Percentiles rank a stretch among this genome's conserved stretches.
These are phyloP conservation scores for Eupeodes latifasciatus DNA, from an alignment of 2,888 invertebrate genomes.

Conservation along the genomic window DNA sequence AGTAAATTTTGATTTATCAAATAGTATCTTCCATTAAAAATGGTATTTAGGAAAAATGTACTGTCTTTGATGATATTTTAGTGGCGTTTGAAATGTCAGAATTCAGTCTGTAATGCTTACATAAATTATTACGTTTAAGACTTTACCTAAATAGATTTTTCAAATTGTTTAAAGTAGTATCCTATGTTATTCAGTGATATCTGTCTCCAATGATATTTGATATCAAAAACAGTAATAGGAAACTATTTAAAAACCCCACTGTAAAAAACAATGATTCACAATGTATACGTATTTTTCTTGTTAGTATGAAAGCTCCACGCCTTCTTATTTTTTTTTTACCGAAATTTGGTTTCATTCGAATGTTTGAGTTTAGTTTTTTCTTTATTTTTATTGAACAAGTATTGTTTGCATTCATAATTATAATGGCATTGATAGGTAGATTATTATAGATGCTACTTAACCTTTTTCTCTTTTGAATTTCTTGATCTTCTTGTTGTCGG, in stretches of 20 bases:
- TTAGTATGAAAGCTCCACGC: slow-evolving; percentile 25
- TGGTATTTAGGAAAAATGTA: too few relatives aligned
- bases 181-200: too few relatives aligned
- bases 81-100: too few relatives aligned
- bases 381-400: neutral
- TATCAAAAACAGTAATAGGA: too few relatives aligned
- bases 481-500: slow-evolving; percentile 26
- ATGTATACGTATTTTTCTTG: neutral
- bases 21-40: too few relatives aligned
- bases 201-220: too few relatives aligned
- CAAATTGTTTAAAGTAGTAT: too few relatives aligned
- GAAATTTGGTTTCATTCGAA: slow-evolving; percentile 31
- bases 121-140: too few relatives aligned
- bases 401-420: slow-evolving; percentile 27
- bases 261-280: slow-evolving; percentile 5
- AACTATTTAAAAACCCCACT: neutral
- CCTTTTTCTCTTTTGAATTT: slow-evolving; percentile 26
- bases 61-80: too few relatives aligned
- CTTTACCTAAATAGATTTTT: too few relatives aligned
- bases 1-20: too few relatives aligned
- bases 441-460: slow-evolving; percentile 49
- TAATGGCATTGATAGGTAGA: slow-evolving; percentile 27
- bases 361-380: neutral
- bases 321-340: slow-evolving; percentile 32
- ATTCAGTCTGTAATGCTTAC: too few relatives aligned